Evolutionary conservation across 2,797 vertebrate species (phyloP).

Genomic region (Eremophila alpestris): DNA sequence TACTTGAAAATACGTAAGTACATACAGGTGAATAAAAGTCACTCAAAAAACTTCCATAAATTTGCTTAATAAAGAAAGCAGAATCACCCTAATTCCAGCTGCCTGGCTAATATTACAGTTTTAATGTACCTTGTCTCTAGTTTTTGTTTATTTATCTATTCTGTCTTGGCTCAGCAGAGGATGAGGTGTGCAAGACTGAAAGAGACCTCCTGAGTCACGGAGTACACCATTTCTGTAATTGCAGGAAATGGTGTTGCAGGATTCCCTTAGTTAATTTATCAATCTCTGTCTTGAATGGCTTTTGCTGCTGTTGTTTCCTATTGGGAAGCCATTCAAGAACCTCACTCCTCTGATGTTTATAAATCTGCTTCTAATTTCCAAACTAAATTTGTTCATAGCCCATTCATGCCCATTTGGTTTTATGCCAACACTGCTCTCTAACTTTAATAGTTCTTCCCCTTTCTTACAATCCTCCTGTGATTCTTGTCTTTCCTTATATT

Average conservation of each 20-base stretch:
- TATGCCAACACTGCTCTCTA: not conserved
- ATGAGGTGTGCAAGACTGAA: not conserved
- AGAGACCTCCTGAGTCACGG: not conserved
- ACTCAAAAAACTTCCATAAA: rapidly evolving
- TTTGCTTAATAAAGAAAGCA: not conserved
- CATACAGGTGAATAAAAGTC: not conserved
- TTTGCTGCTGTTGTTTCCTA: constrained; percentile 10
- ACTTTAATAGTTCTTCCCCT: not conserved
- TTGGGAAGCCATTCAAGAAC: constrained; percentile 31
- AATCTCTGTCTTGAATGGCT: not conserved
- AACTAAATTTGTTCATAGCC: not conserved
- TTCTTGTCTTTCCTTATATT: not conserved
- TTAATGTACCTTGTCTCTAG: not conserved
- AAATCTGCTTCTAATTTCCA: constrained; percentile 42
- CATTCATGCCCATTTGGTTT: not conserved
- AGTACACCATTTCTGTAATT: not conserved
- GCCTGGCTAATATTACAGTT: not conserved
- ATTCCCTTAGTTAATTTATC: constrained; percentile 1
- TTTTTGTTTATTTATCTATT: not conserved
- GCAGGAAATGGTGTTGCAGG: not conserved
- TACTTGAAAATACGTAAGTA: not conserved
- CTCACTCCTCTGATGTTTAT: not conserved
- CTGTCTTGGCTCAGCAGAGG: not conserved
- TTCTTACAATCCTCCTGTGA: not conserved
- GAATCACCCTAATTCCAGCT: not conserved